A percentile compares a stretch with the other conserved stretches of the same genome.
Evolutionary conservation across 1,140 invertebrate species (phyloP).

Genomic region (Rhopalosiphum padi): DNA sequence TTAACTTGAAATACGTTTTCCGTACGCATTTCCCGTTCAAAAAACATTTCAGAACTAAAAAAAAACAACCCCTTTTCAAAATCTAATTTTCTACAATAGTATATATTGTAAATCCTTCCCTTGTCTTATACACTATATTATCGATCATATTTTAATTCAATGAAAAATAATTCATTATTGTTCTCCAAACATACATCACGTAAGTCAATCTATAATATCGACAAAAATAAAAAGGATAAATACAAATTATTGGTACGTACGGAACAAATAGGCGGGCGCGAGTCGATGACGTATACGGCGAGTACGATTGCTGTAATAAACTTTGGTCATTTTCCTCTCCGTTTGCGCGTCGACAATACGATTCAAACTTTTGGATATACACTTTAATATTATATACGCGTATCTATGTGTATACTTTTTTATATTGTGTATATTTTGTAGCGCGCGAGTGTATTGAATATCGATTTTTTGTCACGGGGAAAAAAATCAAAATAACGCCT

Average conservation of each 20-base stretch:
- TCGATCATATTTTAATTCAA: background rate
- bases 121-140: background rate
- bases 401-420: background rate
- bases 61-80: background rate
- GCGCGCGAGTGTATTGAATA: background rate
- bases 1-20: background rate
- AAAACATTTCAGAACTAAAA: background rate
- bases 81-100: background rate
- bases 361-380: background rate
- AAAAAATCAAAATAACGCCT: background rate
- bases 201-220: too few relatives aligned
- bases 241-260: background rate
- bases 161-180: background rate
- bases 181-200: background rate
- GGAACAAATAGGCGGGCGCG: background rate
- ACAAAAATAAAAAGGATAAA: background rate
- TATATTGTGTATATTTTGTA: background rate
- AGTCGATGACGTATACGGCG: background rate
- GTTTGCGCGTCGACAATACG: background rate
- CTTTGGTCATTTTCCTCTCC: background rate
- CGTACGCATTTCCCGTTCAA: background rate
- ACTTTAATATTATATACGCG: background rate
- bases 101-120: background rate
- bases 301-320: background rate
- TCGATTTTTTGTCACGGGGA: too few relatives aligned